Conservation (phyloP, 2,888 invertebrate species). For the Bellardia pandia region DNA sequence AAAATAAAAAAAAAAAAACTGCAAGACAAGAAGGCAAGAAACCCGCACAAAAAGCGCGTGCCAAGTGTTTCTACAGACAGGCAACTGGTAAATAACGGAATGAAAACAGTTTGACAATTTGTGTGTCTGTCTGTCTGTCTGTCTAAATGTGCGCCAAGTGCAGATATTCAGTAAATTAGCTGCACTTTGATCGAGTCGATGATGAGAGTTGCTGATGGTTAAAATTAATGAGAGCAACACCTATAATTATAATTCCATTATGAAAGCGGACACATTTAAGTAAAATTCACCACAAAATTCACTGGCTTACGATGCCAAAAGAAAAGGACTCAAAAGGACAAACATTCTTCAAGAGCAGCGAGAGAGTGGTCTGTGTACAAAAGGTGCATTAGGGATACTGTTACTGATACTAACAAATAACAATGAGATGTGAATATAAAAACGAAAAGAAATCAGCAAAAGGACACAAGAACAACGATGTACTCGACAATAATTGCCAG, state of each 20-base stretch:
- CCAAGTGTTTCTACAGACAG: slow-evolving; percentile 28
- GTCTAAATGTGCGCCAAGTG: slow-evolving; percentile 59
- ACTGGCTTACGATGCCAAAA: slow-evolving; percentile 19
- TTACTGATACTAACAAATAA: slow-evolving; percentile 47
- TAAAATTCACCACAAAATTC: slow-evolving; percentile 30
- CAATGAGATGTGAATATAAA: slow-evolving; percentile 26
- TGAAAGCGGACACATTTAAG: slow-evolving; percentile 73
- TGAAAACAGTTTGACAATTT: slow-evolving; percentile 83
- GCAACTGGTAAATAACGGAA: slow-evolving; percentile 71
- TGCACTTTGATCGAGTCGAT: slow-evolving; percentile 71
- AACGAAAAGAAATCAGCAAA: slow-evolving; percentile 63
- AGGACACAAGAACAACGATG: slow-evolving; percentile 34
- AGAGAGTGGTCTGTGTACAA: slow-evolving; percentile 35
- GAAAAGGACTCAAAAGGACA: slow-evolving; percentile 47
- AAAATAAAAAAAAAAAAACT: not conserved
- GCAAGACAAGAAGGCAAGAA: slow-evolving; percentile 32
- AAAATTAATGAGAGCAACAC: slow-evolving; percentile 76
- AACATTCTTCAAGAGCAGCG: slow-evolving; percentile 12
- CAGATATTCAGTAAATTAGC: slow-evolving; percentile 78
- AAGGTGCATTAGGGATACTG: slow-evolving; percentile 67
- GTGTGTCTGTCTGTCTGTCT: slow-evolving; percentile 72
- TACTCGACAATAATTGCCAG: slow-evolving; percentile 66
- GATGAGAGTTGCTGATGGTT: slow-evolving; percentile 66
- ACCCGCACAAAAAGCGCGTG: slow-evolving; percentile 71
- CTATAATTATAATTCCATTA: slow-evolving; percentile 83